Percentiles rank a stretch among this genome's conserved stretches.
These are phyloP conservation scores for Aldrovandia affinis DNA, from an alignment of 2,797 vertebrate species.

Conservation along the genomic window DNA sequence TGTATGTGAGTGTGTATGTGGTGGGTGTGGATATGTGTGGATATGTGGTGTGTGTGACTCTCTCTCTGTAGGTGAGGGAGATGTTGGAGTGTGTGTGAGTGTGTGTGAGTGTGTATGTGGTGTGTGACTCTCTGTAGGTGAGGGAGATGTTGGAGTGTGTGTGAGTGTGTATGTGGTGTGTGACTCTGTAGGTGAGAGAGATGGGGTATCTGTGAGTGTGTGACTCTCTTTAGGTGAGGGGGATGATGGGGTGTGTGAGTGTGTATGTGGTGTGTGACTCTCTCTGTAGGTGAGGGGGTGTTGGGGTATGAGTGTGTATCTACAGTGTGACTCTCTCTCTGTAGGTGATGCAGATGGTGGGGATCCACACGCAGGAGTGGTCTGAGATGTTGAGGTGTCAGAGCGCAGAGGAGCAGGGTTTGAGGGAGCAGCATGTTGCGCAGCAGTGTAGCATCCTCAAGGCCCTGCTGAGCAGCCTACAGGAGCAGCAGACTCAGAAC, in stretches of 20 bases:
- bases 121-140: no score
- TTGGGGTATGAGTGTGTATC: no score
- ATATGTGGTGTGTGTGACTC: neutral
- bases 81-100: neutral
- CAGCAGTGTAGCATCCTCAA: conserved; percentile 93
- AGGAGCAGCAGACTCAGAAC: conserved; percentile 92
- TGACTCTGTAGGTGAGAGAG: no score
- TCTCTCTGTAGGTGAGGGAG: neutral
- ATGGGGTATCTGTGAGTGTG: no score
- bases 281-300: no score
- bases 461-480: conserved; percentile 84
- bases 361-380: conserved; percentile 97
- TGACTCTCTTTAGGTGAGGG: no score
- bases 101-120: neutral
- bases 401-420: conserved; percentile 88
- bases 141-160: no score
- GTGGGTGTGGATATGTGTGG: no score
- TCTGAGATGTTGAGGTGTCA: conserved; percentile 92
- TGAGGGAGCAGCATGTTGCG: conserved; percentile 87
- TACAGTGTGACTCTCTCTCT: neutral
- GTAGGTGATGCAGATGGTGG: conserved; percentile 94
- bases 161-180: no score
- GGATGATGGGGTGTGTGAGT: no score
- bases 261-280: no score
- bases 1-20: no score